Percentiles rank a stretch among this genome's conserved stretches.
These are phyloP conservation scores for Pterobdella sp. DNA, from an alignment of 2,888 invertebrate species.

Conservation along the genomic window DNA sequence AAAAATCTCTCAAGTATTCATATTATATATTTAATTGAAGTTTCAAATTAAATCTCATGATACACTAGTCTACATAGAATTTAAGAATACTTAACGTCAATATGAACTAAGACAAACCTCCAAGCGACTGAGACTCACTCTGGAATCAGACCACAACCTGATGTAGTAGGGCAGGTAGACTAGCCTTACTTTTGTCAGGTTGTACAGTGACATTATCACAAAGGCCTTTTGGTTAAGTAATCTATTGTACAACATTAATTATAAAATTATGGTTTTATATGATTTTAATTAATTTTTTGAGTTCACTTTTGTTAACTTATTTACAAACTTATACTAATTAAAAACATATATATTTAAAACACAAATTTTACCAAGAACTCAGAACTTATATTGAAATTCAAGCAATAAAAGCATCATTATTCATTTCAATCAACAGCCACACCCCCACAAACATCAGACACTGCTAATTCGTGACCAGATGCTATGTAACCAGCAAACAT, in stretches of 20 bases:
- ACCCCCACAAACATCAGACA: slow-evolving; percentile 55
- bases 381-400: no score
- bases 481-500: slow-evolving; percentile 58
- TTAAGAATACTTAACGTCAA: no score
- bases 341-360: no score
- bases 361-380: no score
- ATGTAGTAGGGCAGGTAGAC: slow-evolving; percentile 21
- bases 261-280: not conserved
- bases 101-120: no score
- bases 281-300: not conserved
- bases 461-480: slow-evolving; percentile 57
- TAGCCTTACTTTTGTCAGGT: slow-evolving; percentile 21
- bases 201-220: slow-evolving; percentile 29
- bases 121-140: slow-evolving; percentile 16
- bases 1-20: no score
- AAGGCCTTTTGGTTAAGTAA: slow-evolving; percentile 29
- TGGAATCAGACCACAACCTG: slow-evolving; percentile 23
- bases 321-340: no score
- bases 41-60: no score
- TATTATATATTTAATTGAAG: no score
- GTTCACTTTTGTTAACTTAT: no score
- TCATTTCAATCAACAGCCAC: not conserved
- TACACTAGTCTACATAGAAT: no score
- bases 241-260: not conserved
- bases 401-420: not conserved